A percentile compares a stretch with the other conserved stretches of the same genome.
phyloP scores from a whole-genome alignment of 2,113 vertebrate species.

The Salvelinus sp. region DNA sequence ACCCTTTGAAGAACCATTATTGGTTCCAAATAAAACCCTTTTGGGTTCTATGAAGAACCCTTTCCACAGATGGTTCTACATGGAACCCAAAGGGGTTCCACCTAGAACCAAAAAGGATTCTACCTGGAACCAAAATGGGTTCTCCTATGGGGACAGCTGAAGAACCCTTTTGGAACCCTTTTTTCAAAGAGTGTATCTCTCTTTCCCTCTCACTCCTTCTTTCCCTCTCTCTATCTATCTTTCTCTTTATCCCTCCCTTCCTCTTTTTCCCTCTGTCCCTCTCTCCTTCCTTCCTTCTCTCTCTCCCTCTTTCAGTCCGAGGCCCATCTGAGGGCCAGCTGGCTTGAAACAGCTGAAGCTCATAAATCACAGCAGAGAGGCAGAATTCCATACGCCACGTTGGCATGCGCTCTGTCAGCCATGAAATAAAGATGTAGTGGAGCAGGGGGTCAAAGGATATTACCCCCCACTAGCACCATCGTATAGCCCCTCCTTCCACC shows the following conservation, averaged over 20 bases:
- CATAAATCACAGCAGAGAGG: slow-evolving; percentile 82
- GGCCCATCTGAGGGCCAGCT: slow-evolving; percentile 89
- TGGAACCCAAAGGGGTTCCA: no score
- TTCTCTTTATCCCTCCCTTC: background rate
- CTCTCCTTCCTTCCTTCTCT: slow-evolving; percentile 32
- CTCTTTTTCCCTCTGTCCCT: background rate
- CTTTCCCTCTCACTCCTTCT: slow-evolving; percentile 50
- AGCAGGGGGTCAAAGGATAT: slow-evolving; percentile 82
- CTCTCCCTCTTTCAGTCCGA: slow-evolving; percentile 68
- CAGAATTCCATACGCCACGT: slow-evolving; percentile 80
- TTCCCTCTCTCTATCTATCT: slow-evolving; percentile 54
- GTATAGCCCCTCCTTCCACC: slow-evolving; percentile 3
- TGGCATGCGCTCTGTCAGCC: slow-evolving; percentile 91
- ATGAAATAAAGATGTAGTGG: slow-evolving; percentile 94
- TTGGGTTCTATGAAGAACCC: no score
- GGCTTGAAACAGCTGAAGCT: slow-evolving; percentile 87
- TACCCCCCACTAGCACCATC: slow-evolving; percentile 9
- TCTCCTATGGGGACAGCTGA: no score
- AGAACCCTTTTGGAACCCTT: no score
- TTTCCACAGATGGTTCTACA: no score
- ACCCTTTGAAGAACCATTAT: no score
- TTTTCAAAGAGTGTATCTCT: no score
- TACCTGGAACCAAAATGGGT: no score
- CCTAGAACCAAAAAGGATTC: no score
- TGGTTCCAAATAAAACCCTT: no score